These are phyloP conservation scores for Napeogenes sylphis DNA, from an alignment of 2,888 invertebrate genomes.

Conservation along the genomic window DNA sequence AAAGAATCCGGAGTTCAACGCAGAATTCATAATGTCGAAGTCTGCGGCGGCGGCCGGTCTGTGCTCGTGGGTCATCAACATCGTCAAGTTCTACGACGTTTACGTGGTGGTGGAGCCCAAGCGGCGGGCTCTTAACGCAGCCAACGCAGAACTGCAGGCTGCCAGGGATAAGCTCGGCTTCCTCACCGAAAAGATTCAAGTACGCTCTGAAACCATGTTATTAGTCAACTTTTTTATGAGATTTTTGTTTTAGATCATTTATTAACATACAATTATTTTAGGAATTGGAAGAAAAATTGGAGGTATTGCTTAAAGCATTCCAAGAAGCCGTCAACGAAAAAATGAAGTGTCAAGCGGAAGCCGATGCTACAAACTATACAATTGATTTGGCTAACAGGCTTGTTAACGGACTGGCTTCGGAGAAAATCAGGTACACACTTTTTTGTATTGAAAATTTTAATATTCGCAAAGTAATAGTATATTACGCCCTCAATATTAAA, in stretches of 20 bases:
- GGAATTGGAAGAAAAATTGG: slow-evolving; percentile 87
- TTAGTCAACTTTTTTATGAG: neutral
- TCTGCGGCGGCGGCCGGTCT: slow-evolving; percentile 95
- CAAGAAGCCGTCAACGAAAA: slow-evolving; percentile 91
- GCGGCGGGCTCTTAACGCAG: slow-evolving; percentile 88
- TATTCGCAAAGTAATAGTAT: too few relatives aligned
- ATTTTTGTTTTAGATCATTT: neutral
- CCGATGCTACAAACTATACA: slow-evolving; percentile 91
- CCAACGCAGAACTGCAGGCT: slow-evolving; percentile 88
- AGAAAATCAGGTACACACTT: slow-evolving; percentile 79
- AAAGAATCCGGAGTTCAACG: slow-evolving; percentile 87
- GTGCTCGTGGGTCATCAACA: slow-evolving; percentile 96
- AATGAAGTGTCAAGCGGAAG: slow-evolving; percentile 93
- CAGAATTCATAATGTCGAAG: slow-evolving; percentile 89
- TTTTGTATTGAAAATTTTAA: too few relatives aligned
- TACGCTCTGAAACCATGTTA: slow-evolving; percentile 37
- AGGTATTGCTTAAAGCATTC: slow-evolving; percentile 86
- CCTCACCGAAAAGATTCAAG: slow-evolving; percentile 84
- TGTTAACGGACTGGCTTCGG: slow-evolving; percentile 94
- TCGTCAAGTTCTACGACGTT: slow-evolving; percentile 91
- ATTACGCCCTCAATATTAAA: too few relatives aligned
- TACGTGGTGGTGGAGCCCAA: slow-evolving; percentile 96
- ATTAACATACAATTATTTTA: slow-evolving; percentile 37
- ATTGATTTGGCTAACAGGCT: slow-evolving; percentile 95
- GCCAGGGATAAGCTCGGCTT: slow-evolving; percentile 88